Evolutionary conservation across 2,888 invertebrate genomes (phyloP).

Genomic region (Ormyrus rosae): DNA sequence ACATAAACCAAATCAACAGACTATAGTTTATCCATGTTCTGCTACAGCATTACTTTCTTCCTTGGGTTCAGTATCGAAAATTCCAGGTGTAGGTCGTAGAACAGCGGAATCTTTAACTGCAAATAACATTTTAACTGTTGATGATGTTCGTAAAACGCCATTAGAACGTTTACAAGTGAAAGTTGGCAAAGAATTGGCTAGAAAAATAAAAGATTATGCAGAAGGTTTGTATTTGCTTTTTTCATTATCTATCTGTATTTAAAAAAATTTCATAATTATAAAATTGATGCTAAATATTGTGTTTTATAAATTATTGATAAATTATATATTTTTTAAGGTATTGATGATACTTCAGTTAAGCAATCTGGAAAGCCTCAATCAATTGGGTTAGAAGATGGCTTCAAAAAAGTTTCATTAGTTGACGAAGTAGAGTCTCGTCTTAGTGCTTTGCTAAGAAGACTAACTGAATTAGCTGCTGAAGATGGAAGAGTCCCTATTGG

Average conservation of each 20-base stretch:
- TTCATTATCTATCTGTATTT: not conserved
- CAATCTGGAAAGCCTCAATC: slow-evolving; percentile 86
- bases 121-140: slow-evolving; percentile 82
- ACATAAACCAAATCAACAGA: slow-evolving; percentile 90
- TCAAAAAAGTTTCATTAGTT: slow-evolving; percentile 84
- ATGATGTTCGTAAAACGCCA: slow-evolving; percentile 82
- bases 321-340: slow-evolving; percentile 61
- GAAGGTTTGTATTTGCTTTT: slow-evolving; percentile 77
- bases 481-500: slow-evolving; percentile 88
- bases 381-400: slow-evolving; percentile 88
- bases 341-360: slow-evolving; percentile 85
- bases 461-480: slow-evolving; percentile 84
- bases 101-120: slow-evolving; percentile 77
- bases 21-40: slow-evolving; percentile 84
- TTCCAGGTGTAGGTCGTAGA: slow-evolving; percentile 87
- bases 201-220: slow-evolving; percentile 83
- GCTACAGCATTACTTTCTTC: slow-evolving; percentile 82
- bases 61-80: slow-evolving; percentile 80
- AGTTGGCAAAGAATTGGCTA: slow-evolving; percentile 83
- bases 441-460: slow-evolving; percentile 81
- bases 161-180: slow-evolving; percentile 78
- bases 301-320: not conserved
- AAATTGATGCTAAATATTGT: not conserved
- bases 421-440: slow-evolving; percentile 86
- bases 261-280: not conserved